phyloP scores from a whole-genome alignment of 2,113 vertebrate genomes.

The Notarius lentiginosus region DNA sequence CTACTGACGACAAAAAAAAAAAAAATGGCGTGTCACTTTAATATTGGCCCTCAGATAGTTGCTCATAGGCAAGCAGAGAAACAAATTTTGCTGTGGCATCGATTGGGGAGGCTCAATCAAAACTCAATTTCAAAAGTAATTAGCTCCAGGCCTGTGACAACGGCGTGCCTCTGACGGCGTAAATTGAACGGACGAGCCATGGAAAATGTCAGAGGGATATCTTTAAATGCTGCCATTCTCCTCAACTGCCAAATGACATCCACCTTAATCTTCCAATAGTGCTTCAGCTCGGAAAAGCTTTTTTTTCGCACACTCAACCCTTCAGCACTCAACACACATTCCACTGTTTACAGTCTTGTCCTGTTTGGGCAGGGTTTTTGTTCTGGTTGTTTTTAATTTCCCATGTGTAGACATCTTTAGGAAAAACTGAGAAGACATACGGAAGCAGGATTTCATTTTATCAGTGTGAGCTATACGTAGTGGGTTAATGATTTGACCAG shows the following conservation, averaged over 20 bases:
- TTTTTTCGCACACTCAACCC: constrained; percentile 33
- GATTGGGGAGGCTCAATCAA: constrained; percentile 99
- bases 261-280: constrained; percentile 39
- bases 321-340: constrained; percentile 12
- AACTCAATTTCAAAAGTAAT: constrained; percentile 99
- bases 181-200: constrained; percentile 60
- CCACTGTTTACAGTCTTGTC: constrained; percentile 13
- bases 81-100: constrained; percentile 97
- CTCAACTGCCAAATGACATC: constrained; percentile 51
- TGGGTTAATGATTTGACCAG: constrained; percentile 91
- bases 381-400: constrained; percentile 45
- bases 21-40: constrained; percentile 66
- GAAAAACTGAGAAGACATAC: constrained; percentile 25
- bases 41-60: constrained; percentile 86
- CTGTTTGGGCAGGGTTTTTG: constrained; percentile 4
- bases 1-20: background rate
- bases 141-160: constrained; percentile 97
- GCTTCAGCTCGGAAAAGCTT: constrained; percentile 21
- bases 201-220: constrained; percentile 52
- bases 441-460: constrained; percentile 46
- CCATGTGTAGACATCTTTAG: constrained; percentile 38
- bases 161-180: constrained; percentile 68
- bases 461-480: constrained; percentile 49
- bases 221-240: constrained; percentile 48
- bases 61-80: constrained; percentile 92